Base-by-base conservation (phyloP, 1,140 invertebrate genomes). In the Macrotrachela quadricornifera region DNA sequence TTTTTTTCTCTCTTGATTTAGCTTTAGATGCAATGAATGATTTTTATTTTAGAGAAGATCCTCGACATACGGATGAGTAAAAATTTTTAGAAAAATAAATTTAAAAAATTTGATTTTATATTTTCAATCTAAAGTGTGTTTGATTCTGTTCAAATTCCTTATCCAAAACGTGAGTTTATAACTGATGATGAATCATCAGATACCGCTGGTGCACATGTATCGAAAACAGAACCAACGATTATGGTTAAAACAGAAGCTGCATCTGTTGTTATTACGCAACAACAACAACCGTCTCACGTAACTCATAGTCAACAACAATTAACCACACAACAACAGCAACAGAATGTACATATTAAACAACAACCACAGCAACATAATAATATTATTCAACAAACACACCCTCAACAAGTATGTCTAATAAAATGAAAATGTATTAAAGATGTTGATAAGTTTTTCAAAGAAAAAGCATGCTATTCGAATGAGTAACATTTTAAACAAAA, bases 31-130 rank as follows among this genome's bases (percentile, higher is more conserved):
- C 94, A 30, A 94, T 97, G 87, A 83, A 88, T 69, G 92, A 99
- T 75, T 78, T 83, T 10, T 97, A 96, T 65, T 99, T 97, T 64
- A 77, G 79, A 62, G 91, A 97, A 71, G 92, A 96, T 58, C 92
- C 91, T 51, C 65, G 81, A 56, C 85, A 85, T 17, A 88, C 85
- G 10, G 78, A 79, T 65, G 81, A 79, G 74, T 78, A 71, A 65
- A 8, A 11, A 30, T 37, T 14, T 11, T 15, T 18, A 11, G 11
- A 15, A 14, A 36, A 59, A 55, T 12, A 43, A 15, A 6, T 18
- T 30, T 14, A 13, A n/a, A 9, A 10, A 56, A 10, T 37, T 16
- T 38, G 11, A 18, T 40, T 38, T 44, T 43, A 18, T 55, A 6
- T 14, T 36, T 12, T 40, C 12, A 30, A 30, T 30, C 8, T 30